Base-by-base conservation (phyloP, 2,888 invertebrate genomes). In the Sphaeridia pumilis region DNA sequence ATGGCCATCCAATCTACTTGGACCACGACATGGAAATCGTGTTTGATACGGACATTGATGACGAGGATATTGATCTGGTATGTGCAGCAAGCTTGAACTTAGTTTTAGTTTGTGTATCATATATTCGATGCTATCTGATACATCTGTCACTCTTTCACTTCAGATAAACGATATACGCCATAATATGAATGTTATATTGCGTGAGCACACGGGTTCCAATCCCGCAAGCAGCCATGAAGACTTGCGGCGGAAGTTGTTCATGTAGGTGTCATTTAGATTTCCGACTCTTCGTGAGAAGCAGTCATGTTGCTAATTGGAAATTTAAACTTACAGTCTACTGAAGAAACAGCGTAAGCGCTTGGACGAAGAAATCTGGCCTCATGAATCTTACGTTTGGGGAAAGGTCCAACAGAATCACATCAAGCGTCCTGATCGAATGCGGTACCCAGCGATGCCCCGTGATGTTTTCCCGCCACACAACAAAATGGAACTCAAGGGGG, bases 21-120 rank as follows among this genome's bases (percentile, higher is more conserved):
- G 85, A 88, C 61, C 88, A 92, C 69, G 94, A 95, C 70, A 76
- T 93, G 65, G 80, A 85, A 46, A 70, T 92, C 12, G 71, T 76
- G 47, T 81, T 93, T 67, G 90, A 93, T 70, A 80, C 81, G 0
- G 80, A 82, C 54, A 75, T 88, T 45, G 70, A 72, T 49, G 74
- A 79, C 2, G 75, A 78, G 1, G 84, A 85, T 65, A 73, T 86
- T 34, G 74, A 78, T 47, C 68, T 72, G 66, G 83, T 84, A 63
- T 70, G 72, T n/a, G n/a, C n/a, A n/a, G n/a, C n/a, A n/a, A n/a
- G 69, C 4, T 27, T 24, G 27, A 26, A 41, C 20, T 21, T 14
- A 22, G n/a, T 38, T 14, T 48, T 24, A n/a, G n/a, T n/a, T n/a
- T n/a, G n/a, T n/a, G n/a, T n/a, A n/a, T n/a, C n/a, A n/a, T n/a